Conservation (phyloP, 1,140 invertebrate species). For the Chelonus insularis region DNA sequence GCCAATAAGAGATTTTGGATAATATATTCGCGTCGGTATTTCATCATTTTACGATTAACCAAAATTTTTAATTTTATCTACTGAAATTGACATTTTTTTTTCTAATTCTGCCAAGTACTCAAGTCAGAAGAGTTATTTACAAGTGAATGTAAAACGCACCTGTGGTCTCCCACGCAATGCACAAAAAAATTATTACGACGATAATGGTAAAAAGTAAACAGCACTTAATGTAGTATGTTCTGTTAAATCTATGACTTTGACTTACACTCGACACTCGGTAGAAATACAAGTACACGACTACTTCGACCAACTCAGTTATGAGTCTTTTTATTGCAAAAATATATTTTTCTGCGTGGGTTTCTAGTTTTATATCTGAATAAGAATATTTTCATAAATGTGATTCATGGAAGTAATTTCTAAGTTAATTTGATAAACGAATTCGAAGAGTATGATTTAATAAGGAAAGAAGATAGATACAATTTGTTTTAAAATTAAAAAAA, state of each 20-base stretch:
- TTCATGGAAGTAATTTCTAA: not conserved
- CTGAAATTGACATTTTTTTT: no score
- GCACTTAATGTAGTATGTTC: not conserved
- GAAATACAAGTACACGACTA: not conserved
- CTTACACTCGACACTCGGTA: constrained; percentile 2
- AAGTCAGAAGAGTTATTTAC: no score
- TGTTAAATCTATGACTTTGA: constrained; percentile 8
- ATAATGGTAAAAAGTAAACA: not conserved
- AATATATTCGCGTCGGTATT: constrained; percentile 40
- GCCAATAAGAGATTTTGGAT: constrained; percentile 39
- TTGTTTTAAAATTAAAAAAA: not conserved
- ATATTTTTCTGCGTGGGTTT: not conserved
- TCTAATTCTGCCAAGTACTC: no score
- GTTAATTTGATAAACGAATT: no score
- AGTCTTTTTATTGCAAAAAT: not conserved
- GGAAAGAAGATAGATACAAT: not conserved
- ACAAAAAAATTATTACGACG: no score
- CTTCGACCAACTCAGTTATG: not conserved
- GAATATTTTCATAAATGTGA: not conserved
- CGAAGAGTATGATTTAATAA: no score
- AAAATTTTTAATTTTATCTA: no score
- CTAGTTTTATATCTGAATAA: not conserved
- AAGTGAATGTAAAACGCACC: no score
- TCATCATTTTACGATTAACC: no score
- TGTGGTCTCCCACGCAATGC: constrained; percentile 23